Percentiles rank a stretch among this genome's conserved stretches.
phyloP scores from a whole-genome alignment of 2,797 vertebrate species.

The Cyprinodon diabolis region DNA sequence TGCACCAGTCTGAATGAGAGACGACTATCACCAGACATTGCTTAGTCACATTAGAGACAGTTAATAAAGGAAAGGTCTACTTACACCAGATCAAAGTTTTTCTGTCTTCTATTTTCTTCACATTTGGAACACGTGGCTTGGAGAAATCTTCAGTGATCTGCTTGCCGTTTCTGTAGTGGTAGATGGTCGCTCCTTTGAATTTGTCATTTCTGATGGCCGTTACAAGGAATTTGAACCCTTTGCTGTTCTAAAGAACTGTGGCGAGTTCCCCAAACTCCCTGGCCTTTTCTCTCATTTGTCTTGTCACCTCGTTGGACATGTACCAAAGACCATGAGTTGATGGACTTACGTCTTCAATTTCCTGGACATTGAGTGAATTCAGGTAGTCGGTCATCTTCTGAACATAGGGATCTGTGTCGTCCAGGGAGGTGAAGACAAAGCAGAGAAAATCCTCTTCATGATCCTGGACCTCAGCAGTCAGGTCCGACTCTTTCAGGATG shows the following conservation, averaged over 20 bases:
- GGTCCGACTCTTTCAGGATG: neutral
- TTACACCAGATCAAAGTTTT: conserved; percentile 2
- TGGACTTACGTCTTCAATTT: neutral
- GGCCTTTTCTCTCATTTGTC: conserved; percentile 28
- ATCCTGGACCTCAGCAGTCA: conserved; percentile 14
- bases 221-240: conserved; percentile 4
- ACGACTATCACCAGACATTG: too few relatives aligned
- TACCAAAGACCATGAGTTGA: neutral
- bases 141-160: conserved; percentile 20
- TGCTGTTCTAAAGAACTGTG: neutral
- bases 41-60: too few relatives aligned
- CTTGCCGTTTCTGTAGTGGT: conserved; percentile 17
- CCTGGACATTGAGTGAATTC: fast-evolving
- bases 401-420: neutral
- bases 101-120: neutral
- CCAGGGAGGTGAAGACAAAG: conserved; percentile 28
- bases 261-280: neutral
- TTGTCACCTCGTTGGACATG: neutral
- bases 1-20: too few relatives aligned
- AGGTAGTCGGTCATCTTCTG: conserved; percentile 4
- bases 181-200: conserved; percentile 44
- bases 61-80: neutral
- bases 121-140: neutral
- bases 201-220: neutral
- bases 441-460: conserved; percentile 19